Evolutionary conservation across 2,888 invertebrate species (phyloP).

Genomic region (Lycocerus yunnanus): DNA sequence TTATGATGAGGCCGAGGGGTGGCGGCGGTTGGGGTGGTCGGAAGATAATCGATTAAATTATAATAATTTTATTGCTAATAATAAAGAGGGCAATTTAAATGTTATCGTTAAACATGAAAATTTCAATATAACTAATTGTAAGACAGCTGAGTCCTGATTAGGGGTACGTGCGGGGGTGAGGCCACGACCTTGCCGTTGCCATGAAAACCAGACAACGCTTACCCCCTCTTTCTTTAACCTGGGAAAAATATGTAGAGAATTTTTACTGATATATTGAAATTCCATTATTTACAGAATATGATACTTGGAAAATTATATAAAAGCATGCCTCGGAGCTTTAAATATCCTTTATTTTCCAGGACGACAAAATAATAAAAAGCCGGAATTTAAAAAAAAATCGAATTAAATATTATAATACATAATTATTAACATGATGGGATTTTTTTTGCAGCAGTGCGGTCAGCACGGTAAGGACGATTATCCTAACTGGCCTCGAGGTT

Average conservation of each 20-base stretch:
- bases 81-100: slow-evolving; percentile 13
- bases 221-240: slow-evolving; percentile 38
- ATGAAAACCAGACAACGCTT: slow-evolving; percentile 55
- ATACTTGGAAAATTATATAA: slow-evolving; percentile 23
- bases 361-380: not conserved
- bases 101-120: slow-evolving; percentile 29
- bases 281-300: slow-evolving; percentile 30
- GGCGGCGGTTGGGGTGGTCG: not conserved
- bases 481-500: slow-evolving; percentile 59
- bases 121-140: slow-evolving; percentile 43
- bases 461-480: slow-evolving; percentile 60
- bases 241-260: slow-evolving; percentile 38
- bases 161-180: slow-evolving; percentile 38
- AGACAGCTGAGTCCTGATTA: slow-evolving; percentile 37
- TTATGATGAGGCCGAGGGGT: not conserved
- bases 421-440: slow-evolving; percentile 13
- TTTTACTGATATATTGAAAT: slow-evolving; percentile 30
- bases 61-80: not conserved
- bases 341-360: not conserved
- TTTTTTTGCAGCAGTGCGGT: slow-evolving; percentile 57
- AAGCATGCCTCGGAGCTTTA: slow-evolving; percentile 10
- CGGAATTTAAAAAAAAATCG: not conserved
- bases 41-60: not conserved
- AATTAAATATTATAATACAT: not conserved
- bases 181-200: slow-evolving; percentile 55